Base-by-base conservation (phyloP, 2,113 vertebrate genomes). In the Rhinopomastus cyanomelas region DNA sequence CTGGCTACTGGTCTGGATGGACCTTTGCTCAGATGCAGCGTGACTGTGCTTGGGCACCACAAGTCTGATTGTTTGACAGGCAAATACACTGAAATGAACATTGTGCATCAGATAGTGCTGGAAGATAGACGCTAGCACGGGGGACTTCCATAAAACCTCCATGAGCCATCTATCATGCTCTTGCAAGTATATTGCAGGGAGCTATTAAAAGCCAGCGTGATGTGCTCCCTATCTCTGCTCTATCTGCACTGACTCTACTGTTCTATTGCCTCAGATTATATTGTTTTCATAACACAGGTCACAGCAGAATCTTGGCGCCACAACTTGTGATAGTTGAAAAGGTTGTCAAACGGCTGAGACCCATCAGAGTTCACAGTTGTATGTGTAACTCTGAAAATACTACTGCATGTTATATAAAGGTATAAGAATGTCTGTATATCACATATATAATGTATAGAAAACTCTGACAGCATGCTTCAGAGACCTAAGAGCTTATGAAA, bases 281-380 rank as follows among this genome's bases (percentile, higher is more conserved):
- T 88, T 93, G 76, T 92, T 96, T 87, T 94, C 86, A 83, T 96
- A 88, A 93, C 80, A 80, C 26, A 52, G 86, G 68, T 90, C 84
- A 79, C 36, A 53, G 55, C 79, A 93, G 90, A 92, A 67, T 80
- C 90, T 89, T 68, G 86, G 79, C 27, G 32, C 81, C 91, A 84
- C 72, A 69, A 59, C 19, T 80, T 76, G 9, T 16, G 56, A 32
- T 60, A 60, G 61, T 73, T 77, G 44, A 23, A 73, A 82, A 79
- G 61, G 42, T 87, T 87, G 56, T 69, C 88, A n/a, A n/a, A n/a
- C n/a, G 10, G 48, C 53, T 64, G 52, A 61, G 19, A 56, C 57
- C 8, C 34, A 15, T 67, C 76, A 32, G 9, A 81, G 14, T 81
- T 90, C 55, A 37, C 8, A 48, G 71, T 37, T 84, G 61, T 73